A percentile compares a stretch with the other conserved stretches of the same genome.
These are phyloP conservation scores for Otus sunia DNA, from an alignment of 2,113 vertebrate species.

Conservation along the genomic window DNA sequence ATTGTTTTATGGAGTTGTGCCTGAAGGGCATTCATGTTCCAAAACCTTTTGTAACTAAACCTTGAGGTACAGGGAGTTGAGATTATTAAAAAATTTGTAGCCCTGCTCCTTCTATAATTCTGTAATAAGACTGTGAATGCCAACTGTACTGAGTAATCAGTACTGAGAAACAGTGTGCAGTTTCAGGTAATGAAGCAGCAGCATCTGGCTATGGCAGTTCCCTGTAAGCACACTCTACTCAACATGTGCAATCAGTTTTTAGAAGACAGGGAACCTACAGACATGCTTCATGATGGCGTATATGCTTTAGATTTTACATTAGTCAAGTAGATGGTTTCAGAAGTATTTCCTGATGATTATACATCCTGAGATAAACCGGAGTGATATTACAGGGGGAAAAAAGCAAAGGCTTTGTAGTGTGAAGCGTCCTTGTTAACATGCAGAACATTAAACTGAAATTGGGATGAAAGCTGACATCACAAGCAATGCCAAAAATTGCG, in stretches of 20 bases:
- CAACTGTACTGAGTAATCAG: background rate
- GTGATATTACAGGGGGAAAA: background rate
- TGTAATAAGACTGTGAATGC: background rate
- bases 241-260: background rate
- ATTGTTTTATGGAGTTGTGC: background rate
- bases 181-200: conserved; percentile 2
- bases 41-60: background rate
- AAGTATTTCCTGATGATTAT: background rate
- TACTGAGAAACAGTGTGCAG: background rate
- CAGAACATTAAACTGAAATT: background rate
- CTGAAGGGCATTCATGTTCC: background rate
- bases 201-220: background rate
- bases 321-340: background rate
- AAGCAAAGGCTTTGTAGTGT: background rate
- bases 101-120: background rate
- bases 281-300: rapidly evolving
- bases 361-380: background rate
- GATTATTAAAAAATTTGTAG: background rate
- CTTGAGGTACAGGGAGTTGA: background rate
- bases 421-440: background rate
- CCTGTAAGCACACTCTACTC: background rate
- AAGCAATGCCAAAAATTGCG: background rate
- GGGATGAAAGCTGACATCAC: background rate
- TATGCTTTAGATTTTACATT: background rate
- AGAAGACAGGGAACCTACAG: background rate